Evolutionary conservation across 92 coral and sea anemone genomes (phyloP).

Genomic region (Umimayanthus chanpuru): DNA sequence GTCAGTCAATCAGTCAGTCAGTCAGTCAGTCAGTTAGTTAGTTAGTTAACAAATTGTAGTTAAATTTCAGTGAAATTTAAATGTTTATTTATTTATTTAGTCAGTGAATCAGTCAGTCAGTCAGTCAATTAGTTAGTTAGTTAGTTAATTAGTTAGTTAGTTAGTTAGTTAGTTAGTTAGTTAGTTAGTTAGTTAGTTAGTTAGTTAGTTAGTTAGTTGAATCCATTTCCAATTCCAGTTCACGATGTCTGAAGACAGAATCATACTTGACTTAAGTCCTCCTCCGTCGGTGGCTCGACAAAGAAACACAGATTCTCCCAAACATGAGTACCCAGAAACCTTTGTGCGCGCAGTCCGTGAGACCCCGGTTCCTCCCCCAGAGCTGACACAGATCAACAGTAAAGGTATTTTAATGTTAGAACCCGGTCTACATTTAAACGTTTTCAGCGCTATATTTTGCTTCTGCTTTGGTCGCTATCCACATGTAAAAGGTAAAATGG

Average conservation of each 20-base stretch:
- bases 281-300: not conserved
- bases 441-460: not conserved
- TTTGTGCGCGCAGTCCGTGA: slow-evolving; percentile 66
- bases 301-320: not conserved
- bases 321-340: slow-evolving; percentile 60
- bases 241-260: slow-evolving; percentile 27
- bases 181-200: no score
- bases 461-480: not conserved
- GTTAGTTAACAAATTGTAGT: not conserved
- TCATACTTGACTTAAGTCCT: slow-evolving; percentile 21
- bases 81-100: no score
- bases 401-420: not conserved
- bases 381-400: slow-evolving; percentile 1
- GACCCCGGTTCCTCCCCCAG: slow-evolving; percentile 42
- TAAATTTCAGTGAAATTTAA: no score
- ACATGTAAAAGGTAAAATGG: no score
- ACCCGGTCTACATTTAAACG: not conserved
- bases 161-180: no score
- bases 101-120: no score
- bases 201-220: not conserved
- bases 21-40: no score
- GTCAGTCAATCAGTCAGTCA: no score
- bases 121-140: no score
- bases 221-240: not conserved
- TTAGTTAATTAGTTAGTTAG: no score